phyloP scores from a whole-genome alignment of 2,888 invertebrate species.

The Volucella zonaria region DNA sequence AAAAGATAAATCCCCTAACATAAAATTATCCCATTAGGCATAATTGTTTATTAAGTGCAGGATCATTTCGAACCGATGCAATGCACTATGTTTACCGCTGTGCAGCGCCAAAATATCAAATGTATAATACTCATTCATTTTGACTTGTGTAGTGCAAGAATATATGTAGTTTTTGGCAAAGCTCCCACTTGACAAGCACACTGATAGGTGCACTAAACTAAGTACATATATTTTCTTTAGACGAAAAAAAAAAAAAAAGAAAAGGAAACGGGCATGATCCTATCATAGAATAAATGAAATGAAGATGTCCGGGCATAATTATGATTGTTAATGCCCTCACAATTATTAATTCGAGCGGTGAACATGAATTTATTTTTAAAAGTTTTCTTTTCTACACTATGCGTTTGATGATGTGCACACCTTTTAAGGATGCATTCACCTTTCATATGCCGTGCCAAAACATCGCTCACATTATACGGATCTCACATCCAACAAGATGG shows the following conservation, averaged over 20 bases:
- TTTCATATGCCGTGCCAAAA: constrained; percentile 65
- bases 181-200: constrained; percentile 34
- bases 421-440: constrained; percentile 80
- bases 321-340: constrained; percentile 54
- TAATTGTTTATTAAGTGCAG: constrained; percentile 72
- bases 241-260: constrained; percentile 12
- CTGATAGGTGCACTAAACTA: neutral
- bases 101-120: constrained; percentile 34
- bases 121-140: constrained; percentile 37
- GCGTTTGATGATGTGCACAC: constrained; percentile 75
- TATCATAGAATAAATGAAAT: constrained; percentile 10
- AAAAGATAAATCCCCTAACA: constrained; percentile 66
- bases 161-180: constrained; percentile 59
- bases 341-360: constrained; percentile 47
- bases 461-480: constrained; percentile 48
- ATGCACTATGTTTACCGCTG: neutral
- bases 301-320: constrained; percentile 39
- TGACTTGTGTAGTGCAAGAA: constrained; percentile 18
- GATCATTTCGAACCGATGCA: neutral
- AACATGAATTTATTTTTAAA: constrained; percentile 59
- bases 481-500: too few relatives aligned
- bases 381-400: constrained; percentile 1
- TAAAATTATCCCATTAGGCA: constrained; percentile 66
- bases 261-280: too few relatives aligned
- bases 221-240: neutral